Conservation (phyloP, 2,888 invertebrate genomes). For the Macaria liturata region DNA sequence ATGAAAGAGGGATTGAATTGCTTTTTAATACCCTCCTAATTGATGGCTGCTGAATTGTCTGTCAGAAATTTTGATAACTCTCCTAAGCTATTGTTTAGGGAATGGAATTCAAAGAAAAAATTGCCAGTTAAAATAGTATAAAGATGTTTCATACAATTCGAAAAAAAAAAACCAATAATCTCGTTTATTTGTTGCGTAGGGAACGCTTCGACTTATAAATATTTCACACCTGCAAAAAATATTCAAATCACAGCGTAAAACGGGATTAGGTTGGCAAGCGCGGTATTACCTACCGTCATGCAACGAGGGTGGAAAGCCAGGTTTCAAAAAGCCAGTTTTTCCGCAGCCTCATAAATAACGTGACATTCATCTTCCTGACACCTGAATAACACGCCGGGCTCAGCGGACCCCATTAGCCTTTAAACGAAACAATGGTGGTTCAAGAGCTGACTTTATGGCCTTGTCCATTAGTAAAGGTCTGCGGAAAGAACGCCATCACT, state of each 20-base stretch:
- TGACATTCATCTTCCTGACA: constrained; percentile 77
- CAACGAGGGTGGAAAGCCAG: constrained; percentile 39
- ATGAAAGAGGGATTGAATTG: constrained; percentile 22
- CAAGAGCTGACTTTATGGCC: constrained; percentile 53
- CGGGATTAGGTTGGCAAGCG: constrained; percentile 45
- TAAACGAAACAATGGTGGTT: constrained; percentile 67
- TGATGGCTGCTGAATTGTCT: constrained; percentile 8
- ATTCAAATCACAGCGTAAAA: constrained; percentile 44
- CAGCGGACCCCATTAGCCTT: constrained; percentile 72
- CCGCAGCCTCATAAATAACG: constrained; percentile 69
- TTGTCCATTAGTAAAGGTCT: constrained; percentile 61
- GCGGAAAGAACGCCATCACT: constrained; percentile 31
- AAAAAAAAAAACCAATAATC: background rate
- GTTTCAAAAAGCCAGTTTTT: constrained; percentile 57
- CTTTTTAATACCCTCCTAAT: constrained; percentile 17
- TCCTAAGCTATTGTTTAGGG: constrained; percentile 1
- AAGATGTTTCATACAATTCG: too few relatives aligned
- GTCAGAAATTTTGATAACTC: constrained; percentile 10
- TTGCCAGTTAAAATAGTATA: too few relatives aligned
- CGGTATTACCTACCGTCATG: constrained; percentile 48
- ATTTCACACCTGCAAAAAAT: constrained; percentile 44
- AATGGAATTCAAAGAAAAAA: too few relatives aligned
- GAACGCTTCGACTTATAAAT: constrained; percentile 33
- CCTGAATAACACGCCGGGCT: constrained; percentile 69
- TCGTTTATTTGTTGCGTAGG: constrained; percentile 4